Base-by-base conservation (phyloP, 1,140 invertebrate genomes). In the Belonocnema kinseyi region DNA sequence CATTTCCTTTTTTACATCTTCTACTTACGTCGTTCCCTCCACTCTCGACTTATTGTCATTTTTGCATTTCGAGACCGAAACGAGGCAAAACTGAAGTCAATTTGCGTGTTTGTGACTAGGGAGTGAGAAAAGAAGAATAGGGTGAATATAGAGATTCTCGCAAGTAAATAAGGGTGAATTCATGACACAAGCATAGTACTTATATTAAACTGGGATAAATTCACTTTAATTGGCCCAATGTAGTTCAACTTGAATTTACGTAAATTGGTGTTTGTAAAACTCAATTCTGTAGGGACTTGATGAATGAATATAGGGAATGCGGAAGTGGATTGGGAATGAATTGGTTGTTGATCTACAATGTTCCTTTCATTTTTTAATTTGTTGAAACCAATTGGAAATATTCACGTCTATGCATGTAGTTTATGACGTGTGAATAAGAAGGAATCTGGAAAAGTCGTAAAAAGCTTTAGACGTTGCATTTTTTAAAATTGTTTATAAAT, bases 141-240 rank as follows among this genome's bases (percentile, higher is more conserved):
- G 33, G 16, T 46, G 61, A 40, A 66, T 66, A 66, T 14, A 3
- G 61, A 26, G 61, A 66, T 66, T n/a, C 26, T 26, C 40, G 26
- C 14, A 66, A 40, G 61, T 66, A 66, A 66, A 66, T 66, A 66
- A 66, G 40, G 58, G 58, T 66, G 26, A 33, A 66, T 66, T 66
- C 26, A 66, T 14, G 26, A 13, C 19, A 66, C 58, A 66, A 21
- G 58, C 14, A 33, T 33, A 33, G 21, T 66, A 66, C 58, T 66
- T 66, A 66, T 26, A 66, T 66, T 66, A 66, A 66, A 66, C 58
- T 66, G 58, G 40, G n/a, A 66, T 66, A 66, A 66, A 66, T 66
- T 33, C 21, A 66, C 21, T 13, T 66, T 66, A 66, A 66, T 66
- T 66, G 40, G 58, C 26, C 14, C 19, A 26, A 21, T 26, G 21